Evolutionary conservation across 2,888 invertebrate genomes (phyloP).

Genomic region (Pogonocherus hispidulus): DNA sequence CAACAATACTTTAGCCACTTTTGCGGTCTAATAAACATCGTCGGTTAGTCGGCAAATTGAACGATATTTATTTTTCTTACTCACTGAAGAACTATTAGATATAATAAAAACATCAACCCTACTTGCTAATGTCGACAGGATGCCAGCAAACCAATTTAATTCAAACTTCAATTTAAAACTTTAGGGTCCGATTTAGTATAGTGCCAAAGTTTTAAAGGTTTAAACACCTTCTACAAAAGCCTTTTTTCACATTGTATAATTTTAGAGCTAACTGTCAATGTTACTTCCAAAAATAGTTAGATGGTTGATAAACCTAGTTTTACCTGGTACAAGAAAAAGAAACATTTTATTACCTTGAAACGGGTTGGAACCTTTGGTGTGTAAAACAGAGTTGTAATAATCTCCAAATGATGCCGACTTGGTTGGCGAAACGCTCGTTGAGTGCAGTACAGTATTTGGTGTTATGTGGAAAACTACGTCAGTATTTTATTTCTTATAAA

Average conservation of each 20-base stretch:
- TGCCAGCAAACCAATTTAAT: constrained; percentile 3
- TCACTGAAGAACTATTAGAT: constrained; percentile 13
- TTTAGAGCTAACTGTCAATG: constrained; percentile 6
- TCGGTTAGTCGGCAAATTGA: constrained; percentile 11
- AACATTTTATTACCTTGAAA: constrained; percentile 34
- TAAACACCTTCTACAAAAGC: constrained; percentile 5
- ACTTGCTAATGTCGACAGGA: constrained; percentile 5
- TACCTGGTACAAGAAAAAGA: constrained; percentile 7
- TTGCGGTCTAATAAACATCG: constrained; percentile 21
- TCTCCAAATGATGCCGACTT: too few relatives aligned
- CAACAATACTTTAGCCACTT: constrained; percentile 36
- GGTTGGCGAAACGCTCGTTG: too few relatives aligned
- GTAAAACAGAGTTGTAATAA: too few relatives aligned
- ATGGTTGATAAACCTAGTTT: constrained; percentile 7
- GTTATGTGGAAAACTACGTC: too few relatives aligned
- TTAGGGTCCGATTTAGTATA: constrained; percentile 2
- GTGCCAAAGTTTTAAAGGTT: constrained; percentile 5
- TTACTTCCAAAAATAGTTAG: constrained; percentile 7
- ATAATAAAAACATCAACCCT: constrained; percentile 7
- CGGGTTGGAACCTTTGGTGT: too few relatives aligned
- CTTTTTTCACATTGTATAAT: constrained; percentile 4
- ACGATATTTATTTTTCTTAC: constrained; percentile 6
- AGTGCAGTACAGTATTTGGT: too few relatives aligned
- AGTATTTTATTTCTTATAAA: too few relatives aligned
- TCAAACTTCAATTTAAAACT: constrained; percentile 6